These are phyloP conservation scores for Ammodytes marinus DNA, from an alignment of 2,113 vertebrate species.

Conservation along the genomic window DNA sequence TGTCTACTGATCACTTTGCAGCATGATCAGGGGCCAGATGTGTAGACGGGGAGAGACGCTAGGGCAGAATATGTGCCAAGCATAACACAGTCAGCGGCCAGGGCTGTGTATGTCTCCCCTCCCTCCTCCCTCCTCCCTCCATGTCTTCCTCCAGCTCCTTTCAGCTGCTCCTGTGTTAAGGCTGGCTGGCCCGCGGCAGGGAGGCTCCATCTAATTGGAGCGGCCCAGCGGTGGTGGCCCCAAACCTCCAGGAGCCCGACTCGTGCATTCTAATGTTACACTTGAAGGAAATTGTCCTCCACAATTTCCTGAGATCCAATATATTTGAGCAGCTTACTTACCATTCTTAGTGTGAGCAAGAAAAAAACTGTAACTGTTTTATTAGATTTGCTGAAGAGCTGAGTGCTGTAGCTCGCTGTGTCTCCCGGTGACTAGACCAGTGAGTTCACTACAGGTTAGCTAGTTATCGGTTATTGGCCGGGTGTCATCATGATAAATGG, in stretches of 20 bases:
- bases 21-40: constrained; percentile 45
- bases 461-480: not conserved
- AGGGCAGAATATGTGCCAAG: constrained; percentile 62
- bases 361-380: constrained; percentile 86
- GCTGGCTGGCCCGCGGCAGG: constrained; percentile 88
- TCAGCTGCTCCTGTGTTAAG: constrained; percentile 83
- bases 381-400: constrained; percentile 85
- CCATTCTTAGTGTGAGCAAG: constrained; percentile 85
- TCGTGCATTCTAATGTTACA: constrained; percentile 91
- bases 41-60: constrained; percentile 60
- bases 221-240: constrained; percentile 84
- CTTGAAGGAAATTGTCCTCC: constrained; percentile 90
- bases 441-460: constrained; percentile 19
- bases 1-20: constrained; percentile 52
- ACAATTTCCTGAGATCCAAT: constrained; percentile 92
- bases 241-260: constrained; percentile 84
- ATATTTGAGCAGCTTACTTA: constrained; percentile 81
- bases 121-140: constrained; percentile 62
- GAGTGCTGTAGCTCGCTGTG: constrained; percentile 45
- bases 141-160: constrained; percentile 75
- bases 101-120: constrained; percentile 39
- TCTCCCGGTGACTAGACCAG: constrained; percentile 3
- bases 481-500: not conserved
- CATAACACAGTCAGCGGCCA: constrained; percentile 64
- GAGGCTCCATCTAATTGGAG: constrained; percentile 89